Evolutionary conservation across 35 echinoderm and acorn worm species (phyloP), one percentile per base, ranked within the genome.

Genomic region (Nesometra sesokonis): DNA sequence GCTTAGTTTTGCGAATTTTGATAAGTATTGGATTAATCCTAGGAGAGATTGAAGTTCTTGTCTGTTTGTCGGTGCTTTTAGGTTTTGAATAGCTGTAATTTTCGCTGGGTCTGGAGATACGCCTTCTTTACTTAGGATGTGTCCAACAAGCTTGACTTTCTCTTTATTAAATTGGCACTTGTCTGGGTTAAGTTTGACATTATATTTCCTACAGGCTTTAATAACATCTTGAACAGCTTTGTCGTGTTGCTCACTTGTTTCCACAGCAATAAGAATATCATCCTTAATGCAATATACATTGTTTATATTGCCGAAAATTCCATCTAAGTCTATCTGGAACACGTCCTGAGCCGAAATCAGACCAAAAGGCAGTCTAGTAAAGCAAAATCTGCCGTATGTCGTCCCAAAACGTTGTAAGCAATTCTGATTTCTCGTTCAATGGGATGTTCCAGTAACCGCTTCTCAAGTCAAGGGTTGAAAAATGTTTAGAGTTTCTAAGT

Each of bases 341-440:
- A 78, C 32, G 32, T 78, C 23, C 21, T 87, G 29, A 32, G 34
- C 46, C 34, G 47, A 86, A 2, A 30, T 86, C 0, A 77, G 76
- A 86, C 85, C 85, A 31, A 86, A 86, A 5, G 76, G 85, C 35
- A 86, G 35, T 86, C 85, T 85, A 7, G 39, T 43, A 43, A 43
- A 43, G 43, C 83, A 85, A 31, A 85, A 85, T 82, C 81, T 82
- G 17, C 46, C 84, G 36, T 85, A 52, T 9, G 32, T 57, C n/a
- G 47, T 78, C 27, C 33, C 78, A 52, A 87, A n/a, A 35, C 8
- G 32, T 78, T 13, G 85, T 87, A 27, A 87, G 32, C 78, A 33
- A 5, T 52, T 85, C 36, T 21, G 19, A 46, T 46, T 27, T 78
- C 76, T 34, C 35, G 33, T 87, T 0, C 7, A 87, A 31, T 8